phyloP scores from a whole-genome alignment of 2,113 vertebrate genomes.

The Pipa parva region DNA sequence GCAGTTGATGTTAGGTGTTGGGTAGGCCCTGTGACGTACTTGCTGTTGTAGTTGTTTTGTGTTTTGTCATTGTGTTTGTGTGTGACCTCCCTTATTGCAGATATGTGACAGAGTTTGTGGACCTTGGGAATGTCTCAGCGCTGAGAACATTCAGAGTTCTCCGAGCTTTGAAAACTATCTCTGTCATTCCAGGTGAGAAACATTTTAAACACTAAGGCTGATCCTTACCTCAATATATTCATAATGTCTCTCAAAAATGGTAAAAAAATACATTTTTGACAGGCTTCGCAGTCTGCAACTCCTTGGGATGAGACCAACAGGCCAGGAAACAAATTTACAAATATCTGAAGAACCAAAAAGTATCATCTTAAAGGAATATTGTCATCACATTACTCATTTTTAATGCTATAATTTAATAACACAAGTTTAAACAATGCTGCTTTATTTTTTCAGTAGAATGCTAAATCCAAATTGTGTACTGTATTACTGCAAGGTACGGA shows the following conservation, averaged over 20 bases:
- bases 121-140: conserved; percentile 99
- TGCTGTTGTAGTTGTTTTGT: conserved; percentile 80
- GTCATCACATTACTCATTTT: no score
- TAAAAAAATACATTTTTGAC: conserved; percentile 72
- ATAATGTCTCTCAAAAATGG: conserved; percentile 52
- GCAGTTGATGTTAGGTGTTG: conserved; percentile 91
- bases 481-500: no score
- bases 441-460: no score
- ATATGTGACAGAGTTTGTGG: conserved; percentile 99
- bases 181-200: conserved; percentile 99
- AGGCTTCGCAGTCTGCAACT: conserved; percentile 83
- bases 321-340: no score
- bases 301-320: background rate
- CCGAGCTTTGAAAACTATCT: conserved; percentile 99
- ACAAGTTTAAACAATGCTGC: no score
- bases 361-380: no score
- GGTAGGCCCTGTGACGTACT: conserved; percentile 90
- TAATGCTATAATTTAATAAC: no score
- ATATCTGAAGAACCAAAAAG: no score
- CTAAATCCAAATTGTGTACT: no score
- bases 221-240: conserved; percentile 44
- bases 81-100: conserved; percentile 98
- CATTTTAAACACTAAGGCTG: conserved; percentile 78
- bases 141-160: conserved; percentile 99
- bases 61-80: conserved; percentile 95